Evolutionary conservation across 2,888 invertebrate genomes (phyloP), one percentile per base, ranked within the genome.

Genomic region (Drosophila cognata): DNA sequence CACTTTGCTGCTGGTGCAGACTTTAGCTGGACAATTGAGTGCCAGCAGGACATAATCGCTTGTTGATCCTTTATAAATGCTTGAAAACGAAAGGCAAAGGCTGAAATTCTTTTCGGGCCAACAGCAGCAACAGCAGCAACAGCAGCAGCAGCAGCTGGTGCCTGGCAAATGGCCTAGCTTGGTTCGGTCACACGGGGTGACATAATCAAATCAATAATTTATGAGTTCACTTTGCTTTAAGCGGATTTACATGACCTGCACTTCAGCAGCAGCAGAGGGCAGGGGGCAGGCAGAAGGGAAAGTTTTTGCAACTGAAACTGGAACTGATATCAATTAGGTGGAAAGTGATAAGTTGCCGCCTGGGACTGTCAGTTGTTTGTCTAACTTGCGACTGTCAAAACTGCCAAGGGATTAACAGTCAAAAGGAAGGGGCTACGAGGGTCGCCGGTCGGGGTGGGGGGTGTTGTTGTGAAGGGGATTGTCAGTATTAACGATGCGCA

Each of bases 171-270:
- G 50, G 52, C 50, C 59, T 50, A 56, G 53, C 57, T 41, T 29
- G 41, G 29, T 11, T 41, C 50, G 63, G 35, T 46, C 58, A 67
- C 69, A 72, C 77, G 82, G 79, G 72, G 86, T 88, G 86, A 83
- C 89, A 88, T 86, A 90, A 87, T 90, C 87, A 78, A 88, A 90
- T 87, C 89, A 87, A 87, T 90, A 90, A 86, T 90, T 90, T 86
- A 90, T 87, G 81, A 86, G 81, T 86, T 79, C 84, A 88, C 90
- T 87, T 82, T 75, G 79, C 87, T 75, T 72, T 87, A 87, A 87
- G 84, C 87, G 81, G 90, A 88, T 87, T 87, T 86, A 77, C 82
- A 79, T 81, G 68, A 86, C 88, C 75, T 81, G 89, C 89, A 90
- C 89, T 86, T 81, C 72, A 79, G 58, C 43, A 36, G 60, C 46